Conservation (phyloP, 2,113 vertebrate species). For the Arvicanthis niloticus region DNA sequence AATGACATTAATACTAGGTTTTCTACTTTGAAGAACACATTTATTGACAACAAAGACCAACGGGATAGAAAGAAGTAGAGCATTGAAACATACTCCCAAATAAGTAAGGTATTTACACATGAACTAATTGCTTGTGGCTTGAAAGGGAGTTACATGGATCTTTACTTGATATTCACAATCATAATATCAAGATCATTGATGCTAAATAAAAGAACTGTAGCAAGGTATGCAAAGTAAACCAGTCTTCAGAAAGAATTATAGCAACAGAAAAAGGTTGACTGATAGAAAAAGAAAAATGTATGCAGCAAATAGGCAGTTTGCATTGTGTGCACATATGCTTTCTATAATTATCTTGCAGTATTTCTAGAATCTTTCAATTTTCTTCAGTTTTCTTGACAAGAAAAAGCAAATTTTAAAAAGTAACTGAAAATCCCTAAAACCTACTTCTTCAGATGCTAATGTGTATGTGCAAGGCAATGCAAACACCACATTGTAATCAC, state of each 20-base stretch:
- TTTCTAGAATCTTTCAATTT: not conserved
- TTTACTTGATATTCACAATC: not conserved
- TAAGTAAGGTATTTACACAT: not conserved
- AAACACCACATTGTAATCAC: accelerated
- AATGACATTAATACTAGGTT: not conserved
- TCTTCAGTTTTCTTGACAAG: not conserved
- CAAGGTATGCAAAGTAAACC: not conserved
- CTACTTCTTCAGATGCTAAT: not conserved
- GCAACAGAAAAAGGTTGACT: not conserved
- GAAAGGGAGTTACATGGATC: not conserved
- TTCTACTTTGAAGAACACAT: no score
- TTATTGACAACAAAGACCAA: not conserved
- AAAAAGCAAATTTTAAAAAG: not conserved
- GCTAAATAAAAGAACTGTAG: not conserved
- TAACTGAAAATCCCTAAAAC: not conserved
- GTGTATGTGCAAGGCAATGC: not conserved
- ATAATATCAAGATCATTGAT: not conserved
- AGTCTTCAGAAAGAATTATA: not conserved
- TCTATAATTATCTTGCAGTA: not conserved
- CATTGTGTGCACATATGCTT: not conserved
- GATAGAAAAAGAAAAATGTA: not conserved
- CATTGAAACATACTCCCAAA: not conserved
- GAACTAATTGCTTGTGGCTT: not conserved
- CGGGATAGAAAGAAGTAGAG: not conserved
- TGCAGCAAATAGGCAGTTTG: not conserved